Evolutionary conservation across 2,113 vertebrate genomes (phyloP).

Genomic region (Silurus glanis): DNA sequence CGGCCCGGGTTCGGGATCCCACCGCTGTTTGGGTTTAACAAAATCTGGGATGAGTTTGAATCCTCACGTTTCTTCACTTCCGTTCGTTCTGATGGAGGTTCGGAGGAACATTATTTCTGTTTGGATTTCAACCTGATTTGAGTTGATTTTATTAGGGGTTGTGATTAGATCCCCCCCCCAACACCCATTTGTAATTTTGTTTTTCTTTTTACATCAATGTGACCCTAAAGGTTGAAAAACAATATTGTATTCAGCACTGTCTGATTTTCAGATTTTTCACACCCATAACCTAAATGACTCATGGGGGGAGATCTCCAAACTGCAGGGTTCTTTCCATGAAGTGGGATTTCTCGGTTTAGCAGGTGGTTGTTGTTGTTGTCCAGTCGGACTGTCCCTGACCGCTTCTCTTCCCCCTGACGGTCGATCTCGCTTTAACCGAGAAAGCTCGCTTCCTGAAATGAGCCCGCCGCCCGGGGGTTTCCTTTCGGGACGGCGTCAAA

Average conservation of each 20-base stretch:
- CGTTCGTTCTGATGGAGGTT: slow-evolving; percentile 15
- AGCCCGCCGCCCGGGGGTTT: neutral
- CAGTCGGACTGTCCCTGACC: neutral
- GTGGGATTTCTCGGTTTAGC: neutral
- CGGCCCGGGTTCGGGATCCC: neutral
- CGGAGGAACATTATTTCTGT: slow-evolving; percentile 50
- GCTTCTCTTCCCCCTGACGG: slow-evolving; percentile 38
- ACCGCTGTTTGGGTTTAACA: neutral
- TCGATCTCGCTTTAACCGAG: neutral
- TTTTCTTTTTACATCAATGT: slow-evolving; percentile 49
- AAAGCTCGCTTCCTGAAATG: slow-evolving; percentile 4
- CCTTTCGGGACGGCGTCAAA: slow-evolving; percentile 53
- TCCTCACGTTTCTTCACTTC: slow-evolving; percentile 47
- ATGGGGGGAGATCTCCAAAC: slow-evolving; percentile 55
- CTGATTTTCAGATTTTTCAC: slow-evolving; percentile 25
- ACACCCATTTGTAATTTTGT: neutral
- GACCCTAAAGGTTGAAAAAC: slow-evolving; percentile 41
- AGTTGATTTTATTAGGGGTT: slow-evolving; percentile 38
- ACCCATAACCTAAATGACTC: slow-evolving; percentile 49
- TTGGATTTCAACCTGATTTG: slow-evolving; percentile 32
- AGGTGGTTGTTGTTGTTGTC: neutral
- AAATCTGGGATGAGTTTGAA: slow-evolving; percentile 45
- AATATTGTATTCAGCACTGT: slow-evolving; percentile 56
- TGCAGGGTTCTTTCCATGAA: neutral
- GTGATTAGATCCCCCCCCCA: neutral